Conservation (phyloP, 2,888 invertebrate species). For the Chouioia cunea region DNA sequence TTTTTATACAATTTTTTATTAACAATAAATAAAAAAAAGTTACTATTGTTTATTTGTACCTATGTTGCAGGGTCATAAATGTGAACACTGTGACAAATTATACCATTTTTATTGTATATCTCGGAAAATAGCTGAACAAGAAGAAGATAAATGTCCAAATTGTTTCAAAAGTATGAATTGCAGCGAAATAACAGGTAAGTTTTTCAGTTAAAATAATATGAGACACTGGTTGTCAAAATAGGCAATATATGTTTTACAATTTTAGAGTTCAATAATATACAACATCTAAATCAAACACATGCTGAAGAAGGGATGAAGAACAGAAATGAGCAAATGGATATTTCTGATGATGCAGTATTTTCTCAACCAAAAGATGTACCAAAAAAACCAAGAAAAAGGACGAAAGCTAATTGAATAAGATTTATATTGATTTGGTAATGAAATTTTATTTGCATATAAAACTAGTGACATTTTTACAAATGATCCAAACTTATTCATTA, state of each 20-base stretch:
- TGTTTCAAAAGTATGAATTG: slow-evolving; percentile 13
- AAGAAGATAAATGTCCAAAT: slow-evolving; percentile 38
- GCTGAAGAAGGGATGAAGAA: background rate
- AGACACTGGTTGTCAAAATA: background rate
- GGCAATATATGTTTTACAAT: background rate
- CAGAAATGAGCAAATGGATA: slow-evolving; percentile 29
- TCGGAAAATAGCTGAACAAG: slow-evolving; percentile 30
- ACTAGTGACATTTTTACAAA: slow-evolving; percentile 17
- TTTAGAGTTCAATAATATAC: slow-evolving; percentile 12
- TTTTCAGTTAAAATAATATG: slow-evolving; percentile 1
- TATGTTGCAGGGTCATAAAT: slow-evolving; percentile 51
- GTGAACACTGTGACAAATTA: slow-evolving; percentile 48
- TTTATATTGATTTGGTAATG: background rate
- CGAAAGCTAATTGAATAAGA: slow-evolving; percentile 1
- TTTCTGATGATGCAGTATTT: slow-evolving; percentile 4
- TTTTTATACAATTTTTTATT: slow-evolving; percentile 1
- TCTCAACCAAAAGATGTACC: background rate
- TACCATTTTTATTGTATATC: slow-evolving; percentile 44
- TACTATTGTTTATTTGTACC: background rate
- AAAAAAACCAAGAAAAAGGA: slow-evolving; percentile 17
- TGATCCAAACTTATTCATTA: slow-evolving; percentile 21
- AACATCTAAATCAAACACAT: background rate
- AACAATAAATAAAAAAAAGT: background rate
- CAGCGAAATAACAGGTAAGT: slow-evolving; percentile 25
- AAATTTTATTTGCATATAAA: slow-evolving; percentile 28